Conservation (phyloP, 2,113 vertebrate species). For the Notiomystis cincta region DNA sequence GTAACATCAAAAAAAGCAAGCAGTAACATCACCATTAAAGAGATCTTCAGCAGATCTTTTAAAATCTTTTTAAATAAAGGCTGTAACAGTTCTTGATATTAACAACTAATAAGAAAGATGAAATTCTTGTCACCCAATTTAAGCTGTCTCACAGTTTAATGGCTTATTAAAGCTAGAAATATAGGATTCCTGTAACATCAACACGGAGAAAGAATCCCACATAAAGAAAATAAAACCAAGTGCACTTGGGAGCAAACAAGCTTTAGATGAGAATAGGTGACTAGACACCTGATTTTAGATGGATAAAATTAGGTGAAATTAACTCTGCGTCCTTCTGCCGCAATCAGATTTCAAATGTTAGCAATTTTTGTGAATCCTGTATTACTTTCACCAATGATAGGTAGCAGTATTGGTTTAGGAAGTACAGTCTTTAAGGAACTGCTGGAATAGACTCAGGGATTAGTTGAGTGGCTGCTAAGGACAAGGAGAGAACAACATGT, state of each 20-base stretch:
- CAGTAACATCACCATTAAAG: background rate
- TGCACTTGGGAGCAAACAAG: background rate
- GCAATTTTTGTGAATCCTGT: background rate
- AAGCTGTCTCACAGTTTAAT: background rate
- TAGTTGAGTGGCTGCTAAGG: background rate
- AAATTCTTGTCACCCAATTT: fast-evolving
- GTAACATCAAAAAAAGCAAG: too few species aligned
- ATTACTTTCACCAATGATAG: background rate
- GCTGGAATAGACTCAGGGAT: background rate
- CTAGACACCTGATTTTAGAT: background rate
- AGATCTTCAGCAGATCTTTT: background rate
- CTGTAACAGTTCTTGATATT: fast-evolving
- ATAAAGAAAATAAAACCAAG: background rate
- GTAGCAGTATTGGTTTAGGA: background rate
- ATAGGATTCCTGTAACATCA: background rate
- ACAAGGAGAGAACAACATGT: background rate
- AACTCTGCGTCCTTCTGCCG: background rate
- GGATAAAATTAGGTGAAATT: background rate
- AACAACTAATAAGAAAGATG: background rate
- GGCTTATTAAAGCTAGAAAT: background rate
- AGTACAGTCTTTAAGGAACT: background rate
- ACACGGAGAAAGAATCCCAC: background rate
- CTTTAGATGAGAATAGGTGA: background rate
- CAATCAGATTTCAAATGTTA: background rate
- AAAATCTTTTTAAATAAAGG: background rate